Conservation (phyloP, 2,113 vertebrate species). For the Oryzias melastigma region DNA sequence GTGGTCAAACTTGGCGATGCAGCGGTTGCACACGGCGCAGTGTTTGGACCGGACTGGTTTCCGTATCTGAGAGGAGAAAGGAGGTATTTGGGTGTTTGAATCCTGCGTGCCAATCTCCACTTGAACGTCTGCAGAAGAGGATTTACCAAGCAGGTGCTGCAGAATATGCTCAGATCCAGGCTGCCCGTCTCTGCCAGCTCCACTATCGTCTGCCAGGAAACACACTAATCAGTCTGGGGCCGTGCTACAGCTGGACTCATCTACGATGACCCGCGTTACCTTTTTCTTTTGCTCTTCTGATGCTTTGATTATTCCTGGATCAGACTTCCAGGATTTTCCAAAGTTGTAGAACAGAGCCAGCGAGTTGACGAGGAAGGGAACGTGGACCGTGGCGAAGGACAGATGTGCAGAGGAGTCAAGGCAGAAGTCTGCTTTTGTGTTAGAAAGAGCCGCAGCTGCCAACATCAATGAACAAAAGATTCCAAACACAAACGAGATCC, state of each 20-base stretch:
- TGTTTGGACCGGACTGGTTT: slow-evolving; percentile 98
- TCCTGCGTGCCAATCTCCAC: not conserved
- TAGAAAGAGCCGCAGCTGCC: too few relatives aligned
- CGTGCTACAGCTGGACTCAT: too few relatives aligned
- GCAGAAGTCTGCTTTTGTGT: slow-evolving; percentile 45
- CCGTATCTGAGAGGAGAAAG: slow-evolving; percentile 84
- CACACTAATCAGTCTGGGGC: not conserved
- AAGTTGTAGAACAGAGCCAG: slow-evolving; percentile 98
- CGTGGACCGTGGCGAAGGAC: slow-evolving; percentile 90
- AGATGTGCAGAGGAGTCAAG: slow-evolving; percentile 92
- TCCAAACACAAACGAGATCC: too few relatives aligned
- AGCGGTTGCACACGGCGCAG: slow-evolving; percentile 96
- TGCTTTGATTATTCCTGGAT: slow-evolving; percentile 98
- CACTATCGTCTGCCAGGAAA: slow-evolving; percentile 87
- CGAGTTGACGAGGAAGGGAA: slow-evolving; percentile 95
- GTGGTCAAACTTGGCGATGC: slow-evolving; percentile 98
- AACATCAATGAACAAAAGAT: too few relatives aligned
- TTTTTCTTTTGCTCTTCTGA: slow-evolving; percentile 99
- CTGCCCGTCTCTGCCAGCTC: slow-evolving; percentile 97
- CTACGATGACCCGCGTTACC: slow-evolving; percentile 55
- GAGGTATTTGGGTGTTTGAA: not conserved
- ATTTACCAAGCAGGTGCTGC: slow-evolving; percentile 98
- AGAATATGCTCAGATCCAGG: slow-evolving; percentile 98
- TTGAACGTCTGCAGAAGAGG: not conserved
- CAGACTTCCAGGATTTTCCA: slow-evolving; percentile 98